These are phyloP conservation scores for Saguinus midas DNA, from an alignment of 2,113 vertebrate species.

Conservation along the genomic window DNA sequence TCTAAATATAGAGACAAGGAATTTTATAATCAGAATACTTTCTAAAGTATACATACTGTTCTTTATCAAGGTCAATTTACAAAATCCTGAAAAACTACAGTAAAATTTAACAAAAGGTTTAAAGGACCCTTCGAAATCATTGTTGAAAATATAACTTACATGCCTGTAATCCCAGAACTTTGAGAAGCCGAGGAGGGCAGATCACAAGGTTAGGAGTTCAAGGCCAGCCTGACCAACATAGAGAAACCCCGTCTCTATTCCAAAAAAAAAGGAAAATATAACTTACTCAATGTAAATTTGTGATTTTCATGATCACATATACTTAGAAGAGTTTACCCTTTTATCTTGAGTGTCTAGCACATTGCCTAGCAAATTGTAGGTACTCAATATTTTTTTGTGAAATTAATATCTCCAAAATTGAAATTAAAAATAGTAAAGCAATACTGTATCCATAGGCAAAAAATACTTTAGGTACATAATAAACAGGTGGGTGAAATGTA, in stretches of 20 bases:
- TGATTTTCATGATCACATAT: neutral
- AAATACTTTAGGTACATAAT: neutral
- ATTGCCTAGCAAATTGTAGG: neutral
- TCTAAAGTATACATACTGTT: neutral
- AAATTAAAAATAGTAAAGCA: constrained; percentile 7
- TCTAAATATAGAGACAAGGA: neutral
- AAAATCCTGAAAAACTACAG: neutral
- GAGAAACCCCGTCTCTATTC: no score
- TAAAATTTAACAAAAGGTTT: neutral
- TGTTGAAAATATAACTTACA: neutral
- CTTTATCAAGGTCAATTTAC: neutral
- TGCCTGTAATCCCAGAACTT: no score
- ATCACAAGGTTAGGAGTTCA: no score
- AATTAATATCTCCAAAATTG: neutral
- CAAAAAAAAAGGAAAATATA: no score
- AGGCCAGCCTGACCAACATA: no score
- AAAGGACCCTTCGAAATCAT: neutral
- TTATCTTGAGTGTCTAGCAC: neutral
- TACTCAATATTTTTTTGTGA: neutral
- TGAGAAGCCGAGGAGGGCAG: no score
- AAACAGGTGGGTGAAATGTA: neutral
- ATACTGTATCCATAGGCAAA: neutral
- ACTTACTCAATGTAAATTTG: neutral
- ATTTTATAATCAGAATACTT: neutral
- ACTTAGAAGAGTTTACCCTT: neutral